phyloP scores from a whole-genome alignment of 2,888 invertebrate genomes.

The Limnephilus lunatus region DNA sequence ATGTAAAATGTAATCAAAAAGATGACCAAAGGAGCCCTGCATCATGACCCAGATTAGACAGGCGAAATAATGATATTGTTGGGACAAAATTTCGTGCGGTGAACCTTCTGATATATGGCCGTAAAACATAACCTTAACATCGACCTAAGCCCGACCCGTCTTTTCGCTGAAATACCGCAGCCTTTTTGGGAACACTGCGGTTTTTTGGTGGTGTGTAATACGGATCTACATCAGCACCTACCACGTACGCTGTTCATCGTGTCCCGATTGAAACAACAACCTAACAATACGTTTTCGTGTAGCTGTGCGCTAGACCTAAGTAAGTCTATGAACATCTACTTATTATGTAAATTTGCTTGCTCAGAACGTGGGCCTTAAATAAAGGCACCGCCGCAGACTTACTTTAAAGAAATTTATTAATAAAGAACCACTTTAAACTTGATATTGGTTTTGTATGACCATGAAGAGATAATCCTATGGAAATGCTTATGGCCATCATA shows the following conservation, averaged over 20 bases:
- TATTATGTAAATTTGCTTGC: neutral
- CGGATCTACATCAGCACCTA: neutral
- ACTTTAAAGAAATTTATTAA: neutral
- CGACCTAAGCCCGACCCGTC: neutral
- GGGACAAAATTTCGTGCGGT: neutral
- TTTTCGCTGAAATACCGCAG: neutral
- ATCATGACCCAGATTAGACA: neutral
- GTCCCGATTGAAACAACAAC: neutral
- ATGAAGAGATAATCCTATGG: neutral
- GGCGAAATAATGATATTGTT: neutral
- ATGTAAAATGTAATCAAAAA: neutral
- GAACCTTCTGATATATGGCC: neutral
- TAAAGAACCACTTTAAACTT: neutral
- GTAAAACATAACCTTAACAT: neutral
- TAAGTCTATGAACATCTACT: neutral
- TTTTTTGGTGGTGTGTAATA: neutral
- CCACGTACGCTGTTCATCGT: neutral
- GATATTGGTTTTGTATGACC: neutral
- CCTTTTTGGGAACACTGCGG: neutral
- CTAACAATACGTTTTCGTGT: neutral
- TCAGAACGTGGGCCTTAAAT: neutral
- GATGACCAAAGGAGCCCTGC: neutral
- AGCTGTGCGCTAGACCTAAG: neutral
- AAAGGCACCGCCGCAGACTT: neutral
- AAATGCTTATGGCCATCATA: too few species aligned